Conservation (phyloP, 2,113 vertebrate species). For the Puntigrus tetrazona region DNA sequence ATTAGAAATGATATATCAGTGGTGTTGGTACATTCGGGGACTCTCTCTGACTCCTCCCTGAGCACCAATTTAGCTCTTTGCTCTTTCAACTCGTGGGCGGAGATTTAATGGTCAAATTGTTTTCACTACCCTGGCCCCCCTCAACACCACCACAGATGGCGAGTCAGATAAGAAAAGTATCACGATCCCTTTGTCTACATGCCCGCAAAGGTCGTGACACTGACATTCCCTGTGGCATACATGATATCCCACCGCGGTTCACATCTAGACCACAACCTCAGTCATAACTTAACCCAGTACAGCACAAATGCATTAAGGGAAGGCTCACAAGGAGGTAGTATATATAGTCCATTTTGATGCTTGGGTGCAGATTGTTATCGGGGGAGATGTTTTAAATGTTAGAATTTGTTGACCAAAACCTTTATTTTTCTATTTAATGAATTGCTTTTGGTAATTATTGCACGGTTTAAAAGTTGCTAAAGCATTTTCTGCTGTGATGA, state of each 20-base stretch:
- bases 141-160: conserved; percentile 75
- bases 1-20: not conserved
- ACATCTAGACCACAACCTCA: conserved; percentile 3
- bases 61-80: conserved; percentile 16
- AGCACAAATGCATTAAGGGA: not conserved
- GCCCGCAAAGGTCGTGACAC: conserved; percentile 74
- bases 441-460: not conserved
- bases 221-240: conserved; percentile 73
- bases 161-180: conserved; percentile 68
- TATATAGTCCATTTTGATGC: not conserved
- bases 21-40: not conserved
- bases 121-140: conserved; percentile 69
- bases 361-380: not conserved
- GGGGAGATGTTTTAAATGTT: not conserved
- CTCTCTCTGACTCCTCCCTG: conserved; percentile 20
- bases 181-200: conserved; percentile 68
- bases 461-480: not conserved
- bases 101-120: conserved; percentile 60
- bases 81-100: conserved; percentile 23
- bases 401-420: too few relatives aligned
- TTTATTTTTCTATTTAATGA: not conserved
- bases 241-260: conserved; percentile 61
- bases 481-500: not conserved
- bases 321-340: not conserved
- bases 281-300: not conserved